Percentiles rank a stretch among this genome's conserved stretches.
Conservation (phyloP, 2,888 invertebrate species). For the Anodontia alba region DNA sequence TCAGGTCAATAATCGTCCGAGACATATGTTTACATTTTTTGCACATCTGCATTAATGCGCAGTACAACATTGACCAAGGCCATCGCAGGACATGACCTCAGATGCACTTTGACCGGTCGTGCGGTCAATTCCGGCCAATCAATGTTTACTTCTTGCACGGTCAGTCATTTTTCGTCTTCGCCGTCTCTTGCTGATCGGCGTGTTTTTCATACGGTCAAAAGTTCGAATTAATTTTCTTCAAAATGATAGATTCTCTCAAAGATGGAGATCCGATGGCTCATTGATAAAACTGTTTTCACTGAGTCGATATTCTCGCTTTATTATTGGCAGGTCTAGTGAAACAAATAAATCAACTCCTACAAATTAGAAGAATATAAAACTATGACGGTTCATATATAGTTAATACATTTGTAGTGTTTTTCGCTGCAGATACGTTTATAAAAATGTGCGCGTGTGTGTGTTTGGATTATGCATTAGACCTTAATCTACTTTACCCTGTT, state of each 20-base stretch:
- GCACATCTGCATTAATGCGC: slow-evolving; percentile 7
- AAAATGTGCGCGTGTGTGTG: too few relatives aligned
- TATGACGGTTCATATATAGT: too few relatives aligned
- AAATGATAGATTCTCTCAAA: slow-evolving; percentile 11
- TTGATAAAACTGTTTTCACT: neutral
- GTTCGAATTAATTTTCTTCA: slow-evolving; percentile 18
- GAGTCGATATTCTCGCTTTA: neutral
- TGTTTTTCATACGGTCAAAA: slow-evolving; percentile 1
- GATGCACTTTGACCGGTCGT: slow-evolving; percentile 44
- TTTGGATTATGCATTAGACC: too few relatives aligned
- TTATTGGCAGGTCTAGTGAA: neutral
- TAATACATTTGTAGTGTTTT: too few relatives aligned
- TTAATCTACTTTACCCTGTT: too few relatives aligned
- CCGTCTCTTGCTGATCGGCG: neutral
- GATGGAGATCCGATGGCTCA: neutral
- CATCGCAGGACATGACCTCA: slow-evolving; percentile 24
- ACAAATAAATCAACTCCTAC: neutral
- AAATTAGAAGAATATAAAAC: too few relatives aligned
- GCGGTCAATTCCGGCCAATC: slow-evolving; percentile 42
- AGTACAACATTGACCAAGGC: neutral
- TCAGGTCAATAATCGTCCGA: neutral
- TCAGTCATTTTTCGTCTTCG: neutral
- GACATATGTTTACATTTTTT: slow-evolving; percentile 10
- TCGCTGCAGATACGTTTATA: too few relatives aligned
- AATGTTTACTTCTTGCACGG: slow-evolving; percentile 38